Evolutionary conservation across 2,888 invertebrate species (phyloP), one percentile per base, ranked within the genome.

Genomic region (Tetramorium bicarinatum): DNA sequence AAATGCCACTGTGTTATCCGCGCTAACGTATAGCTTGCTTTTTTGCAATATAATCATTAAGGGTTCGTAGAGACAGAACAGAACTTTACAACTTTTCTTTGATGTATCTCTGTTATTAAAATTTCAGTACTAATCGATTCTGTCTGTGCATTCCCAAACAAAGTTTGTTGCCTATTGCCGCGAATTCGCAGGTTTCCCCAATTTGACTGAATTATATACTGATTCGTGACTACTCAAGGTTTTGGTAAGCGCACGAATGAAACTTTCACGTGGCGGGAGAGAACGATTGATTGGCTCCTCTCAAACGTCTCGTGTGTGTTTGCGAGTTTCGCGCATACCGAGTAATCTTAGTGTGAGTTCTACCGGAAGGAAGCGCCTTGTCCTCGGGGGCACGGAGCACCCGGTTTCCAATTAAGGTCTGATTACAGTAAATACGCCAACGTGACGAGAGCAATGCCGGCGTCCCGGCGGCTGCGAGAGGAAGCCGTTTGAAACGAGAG

Each of bases 351-450:
- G 47, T 47, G 77, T 21, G 62, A 82, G 66, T 82, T 87, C 85
- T 85, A 82, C 71, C 76, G 85, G 77, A 62, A 66, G 81, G 69
- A 59, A 52, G 81, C 56, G 74, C 62, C 76, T 81, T 59, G 72
- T 64, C 82, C 82, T 47, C 66, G 61, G 38, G 25, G 83, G 75
- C 62, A 71, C 56, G 81, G 76, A 86, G 66, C 72, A 69, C 61
- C 81, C 59, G 59, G 77, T 71, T 87, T 84, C 77, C 85, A 87
- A 88, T 90, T 89, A 90, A 84, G 81, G 88, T 79, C 84, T 88
- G 88, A 90, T 90, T 89, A 88, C 85, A 86, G 86, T 89, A 83
- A 87, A 85, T 79, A 84, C 83, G 54, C 54, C 84, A 69, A 76
- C 72, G 80, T 87, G 84, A 85, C 61, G 76, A 84, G 64, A 66